Conservation (phyloP, 35 echinoderm and acorn worm genomes). For the Anneissia japonica region DNA sequence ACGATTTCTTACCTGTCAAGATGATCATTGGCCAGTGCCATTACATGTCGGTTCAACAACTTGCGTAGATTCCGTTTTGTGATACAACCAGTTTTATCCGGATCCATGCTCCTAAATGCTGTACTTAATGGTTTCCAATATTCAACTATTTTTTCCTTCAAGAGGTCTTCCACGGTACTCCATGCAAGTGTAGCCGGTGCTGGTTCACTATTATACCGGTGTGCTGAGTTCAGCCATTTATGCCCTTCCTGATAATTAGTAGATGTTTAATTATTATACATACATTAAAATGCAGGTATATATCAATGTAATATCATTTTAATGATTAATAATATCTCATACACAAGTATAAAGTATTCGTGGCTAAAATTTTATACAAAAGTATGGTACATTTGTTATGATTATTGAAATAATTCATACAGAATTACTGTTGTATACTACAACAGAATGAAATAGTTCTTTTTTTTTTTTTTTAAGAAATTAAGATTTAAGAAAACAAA, state of each 20-base stretch:
- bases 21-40: slow-evolving; percentile 80
- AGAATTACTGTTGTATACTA: too few species aligned
- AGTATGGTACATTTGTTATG: too few species aligned
- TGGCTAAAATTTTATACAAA: too few species aligned
- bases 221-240: slow-evolving; percentile 91
- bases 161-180: slow-evolving; percentile 86
- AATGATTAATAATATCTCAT: too few species aligned
- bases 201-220: slow-evolving; percentile 55
- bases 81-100: slow-evolving; percentile 60
- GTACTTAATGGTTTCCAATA: slow-evolving; percentile 77
- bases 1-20: slow-evolving; percentile 62
- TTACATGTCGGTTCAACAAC: slow-evolving; percentile 62
- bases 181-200: slow-evolving; percentile 81
- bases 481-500: too few species aligned
- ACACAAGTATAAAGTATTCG: too few species aligned
- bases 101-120: slow-evolving; percentile 48
- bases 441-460: too few species aligned
- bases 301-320: too few species aligned
- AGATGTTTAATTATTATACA: too few species aligned
- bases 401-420: too few species aligned
- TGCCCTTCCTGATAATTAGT: slow-evolving; percentile 72
- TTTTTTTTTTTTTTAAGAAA: too few species aligned
- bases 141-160: slow-evolving; percentile 85
- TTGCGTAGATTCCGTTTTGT: slow-evolving; percentile 44
- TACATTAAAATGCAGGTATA: too few species aligned